These are phyloP conservation scores for Sphaerodactylus townsendi DNA, from an alignment of 2,113 vertebrate species.

Conservation along the genomic window DNA sequence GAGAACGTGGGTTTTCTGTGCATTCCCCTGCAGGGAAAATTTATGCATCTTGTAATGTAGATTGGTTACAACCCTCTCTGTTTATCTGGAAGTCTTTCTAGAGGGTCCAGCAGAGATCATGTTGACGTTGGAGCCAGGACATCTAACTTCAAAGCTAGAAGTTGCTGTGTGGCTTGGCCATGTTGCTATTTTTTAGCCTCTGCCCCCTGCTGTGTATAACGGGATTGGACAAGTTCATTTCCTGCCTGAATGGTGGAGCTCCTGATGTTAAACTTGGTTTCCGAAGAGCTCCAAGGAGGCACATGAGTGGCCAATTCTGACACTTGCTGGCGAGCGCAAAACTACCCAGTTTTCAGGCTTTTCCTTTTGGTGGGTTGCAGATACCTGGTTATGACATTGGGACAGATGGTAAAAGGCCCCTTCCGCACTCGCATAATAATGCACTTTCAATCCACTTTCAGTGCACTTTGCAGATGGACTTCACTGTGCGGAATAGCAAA, in stretches of 20 bases:
- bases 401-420: not conserved
- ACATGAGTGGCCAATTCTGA: not conserved
- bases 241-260: not conserved
- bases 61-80: not conserved
- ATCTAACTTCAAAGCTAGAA: slow-evolving; percentile 11
- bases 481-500: no score
- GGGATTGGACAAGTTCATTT: not conserved
- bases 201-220: not conserved
- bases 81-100: not conserved
- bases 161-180: slow-evolving; percentile 10
- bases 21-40: no score
- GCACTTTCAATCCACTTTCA: no score
- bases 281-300: not conserved
- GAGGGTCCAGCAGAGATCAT: slow-evolving; percentile 1
- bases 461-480: no score
- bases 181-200: not conserved
- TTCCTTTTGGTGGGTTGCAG: no score
- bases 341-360: not conserved
- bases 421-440: no score
- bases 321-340: not conserved
- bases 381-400: not conserved
- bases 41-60: no score
- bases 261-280: not conserved
- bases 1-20: no score
- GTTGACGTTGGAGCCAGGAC: slow-evolving; percentile 12